A percentile compares a stretch with the other conserved stretches of the same genome.
These are phyloP conservation scores for Bombus confusus DNA, from an alignment of 1,140 invertebrate genomes.

Conservation along the genomic window DNA sequence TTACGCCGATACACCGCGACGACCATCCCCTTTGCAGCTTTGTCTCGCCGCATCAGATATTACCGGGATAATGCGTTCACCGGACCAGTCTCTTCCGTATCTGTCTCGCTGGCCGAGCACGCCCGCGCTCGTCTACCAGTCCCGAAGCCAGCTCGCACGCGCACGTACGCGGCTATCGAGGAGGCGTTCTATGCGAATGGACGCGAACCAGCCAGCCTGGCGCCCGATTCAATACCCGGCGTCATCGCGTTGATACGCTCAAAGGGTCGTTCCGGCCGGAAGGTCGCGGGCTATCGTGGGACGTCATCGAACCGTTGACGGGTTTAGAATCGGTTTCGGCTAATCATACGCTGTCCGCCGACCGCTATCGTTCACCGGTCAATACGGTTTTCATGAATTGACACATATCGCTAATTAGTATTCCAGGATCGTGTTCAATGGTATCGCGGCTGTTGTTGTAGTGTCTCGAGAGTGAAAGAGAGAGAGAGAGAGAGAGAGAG, in stretches of 20 bases:
- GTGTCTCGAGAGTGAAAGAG: too few relatives aligned
- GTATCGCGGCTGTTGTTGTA: neutral
- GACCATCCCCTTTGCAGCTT: conserved; percentile 55
- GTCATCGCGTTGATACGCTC: conserved; percentile 49
- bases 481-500: too few relatives aligned
- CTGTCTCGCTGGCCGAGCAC: conserved; percentile 16
- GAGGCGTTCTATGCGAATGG: too few relatives aligned
- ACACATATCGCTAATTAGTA: conserved; percentile 35
- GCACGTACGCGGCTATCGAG: neutral
- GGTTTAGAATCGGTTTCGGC: conserved; percentile 39
- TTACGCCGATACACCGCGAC: conserved; percentile 8
- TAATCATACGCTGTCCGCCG: conserved; percentile 20
- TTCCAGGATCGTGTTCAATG: neutral
- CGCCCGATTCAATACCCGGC: conserved; percentile 25
- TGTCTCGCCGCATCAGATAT: conserved; percentile 66
- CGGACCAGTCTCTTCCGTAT: conserved; percentile 52
- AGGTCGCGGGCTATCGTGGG: conserved; percentile 18
- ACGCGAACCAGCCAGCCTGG: neutral
- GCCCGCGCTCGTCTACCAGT: neutral
- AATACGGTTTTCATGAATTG: conserved; percentile 28
- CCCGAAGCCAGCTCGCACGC: neutral
- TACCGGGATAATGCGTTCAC: conserved; percentile 64
- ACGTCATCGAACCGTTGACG: conserved; percentile 37
- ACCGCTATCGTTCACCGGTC: conserved; percentile 25
- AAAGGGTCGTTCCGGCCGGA: conserved; percentile 31